Evolutionary conservation across 2,113 vertebrate species (phyloP), one percentile per base, ranked within the genome.

Genomic region (Salvelinus sp.): DNA sequence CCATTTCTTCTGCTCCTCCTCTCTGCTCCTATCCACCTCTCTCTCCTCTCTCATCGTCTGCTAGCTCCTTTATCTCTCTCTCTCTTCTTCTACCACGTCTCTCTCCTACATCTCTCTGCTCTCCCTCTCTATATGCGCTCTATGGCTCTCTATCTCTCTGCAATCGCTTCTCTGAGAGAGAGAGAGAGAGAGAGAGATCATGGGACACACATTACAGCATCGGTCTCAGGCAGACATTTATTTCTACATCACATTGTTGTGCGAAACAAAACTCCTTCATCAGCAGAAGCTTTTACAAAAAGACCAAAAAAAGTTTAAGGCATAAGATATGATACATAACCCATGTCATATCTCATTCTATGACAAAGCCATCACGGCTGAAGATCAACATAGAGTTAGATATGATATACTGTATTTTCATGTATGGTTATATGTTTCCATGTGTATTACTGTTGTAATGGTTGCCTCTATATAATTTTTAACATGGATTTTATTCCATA

Each of bases 141-240:
- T n/a, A n/a, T n/a, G n/a, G n/a, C n/a, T n/a, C n/a, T n/a, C n/a
- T n/a, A n/a, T n/a, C n/a, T n/a, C n/a, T n/a, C n/a, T n/a, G n/a
- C n/a, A n/a, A n/a, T n/a, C n/a, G n/a, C n/a, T n/a, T n/a, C n/a
- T n/a, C n/a, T n/a, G n/a, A 23, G 23, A 23, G 2, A 50, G 14
- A 50, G 10, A 50, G 13, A 50, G 14, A 50, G 3, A 50, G 48
- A 50, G 9, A 13, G 9, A 74, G 81, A 86, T 91, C 65, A 83
- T 69, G 77, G 79, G 81, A 82, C 83, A 73, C 82, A 48, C 81
- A 14, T 28, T 30, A 30, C 63, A 23, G 60, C 87, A 54, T 77
- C 71, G 83, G 82, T 83, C 80, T 83, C 47, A 72, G 81, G 88
- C 27, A 66, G 27, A 18, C 80, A 76, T 87, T 87, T 79, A 82